Evolutionary conservation across 1,140 invertebrate genomes (phyloP).

Genomic region (Vanessa tameamea): DNA sequence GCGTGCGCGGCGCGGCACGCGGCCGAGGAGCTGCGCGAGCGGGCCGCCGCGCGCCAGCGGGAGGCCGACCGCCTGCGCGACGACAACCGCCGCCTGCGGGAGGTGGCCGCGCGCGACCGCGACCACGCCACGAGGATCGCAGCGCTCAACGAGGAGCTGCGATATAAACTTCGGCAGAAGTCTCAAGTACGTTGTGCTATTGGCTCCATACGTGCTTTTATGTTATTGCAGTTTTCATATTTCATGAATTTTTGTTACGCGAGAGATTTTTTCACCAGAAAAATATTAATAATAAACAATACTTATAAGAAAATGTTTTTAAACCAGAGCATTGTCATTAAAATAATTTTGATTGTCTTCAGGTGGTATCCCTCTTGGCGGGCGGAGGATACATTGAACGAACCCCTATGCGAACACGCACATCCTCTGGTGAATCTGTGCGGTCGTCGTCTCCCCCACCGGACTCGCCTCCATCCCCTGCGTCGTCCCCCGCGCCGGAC

Average conservation of each 20-base stretch:
- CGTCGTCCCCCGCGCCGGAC: conserved; percentile 60
- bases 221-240: no score
- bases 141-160: conserved; percentile 92
- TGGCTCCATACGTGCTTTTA: no score
- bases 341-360: conserved; percentile 3
- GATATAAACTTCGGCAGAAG: conserved; percentile 91
- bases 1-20: conserved; percentile 74
- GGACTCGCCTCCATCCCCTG: conserved; percentile 78
- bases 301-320: no score
- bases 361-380: conserved; percentile 71
- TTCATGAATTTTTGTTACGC: no score
- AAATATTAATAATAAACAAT: no score
- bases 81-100: conserved; percentile 86
- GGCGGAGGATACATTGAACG: conserved; percentile 69
- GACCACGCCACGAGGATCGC: conserved; percentile 89
- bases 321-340: not conserved
- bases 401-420: conserved; percentile 59
- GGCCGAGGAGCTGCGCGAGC: conserved; percentile 82
- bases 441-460: conserved; percentile 79
- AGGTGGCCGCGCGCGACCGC: conserved; percentile 85
- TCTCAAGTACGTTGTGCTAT: conserved; percentile 80
- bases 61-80: conserved; percentile 62
- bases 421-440: conserved; percentile 38
- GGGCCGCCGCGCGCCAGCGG: conserved; percentile 77
- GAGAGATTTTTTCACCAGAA: no score